Evolutionary conservation across 2,888 invertebrate species (phyloP).

Genomic region (Abrostola triplasia): DNA sequence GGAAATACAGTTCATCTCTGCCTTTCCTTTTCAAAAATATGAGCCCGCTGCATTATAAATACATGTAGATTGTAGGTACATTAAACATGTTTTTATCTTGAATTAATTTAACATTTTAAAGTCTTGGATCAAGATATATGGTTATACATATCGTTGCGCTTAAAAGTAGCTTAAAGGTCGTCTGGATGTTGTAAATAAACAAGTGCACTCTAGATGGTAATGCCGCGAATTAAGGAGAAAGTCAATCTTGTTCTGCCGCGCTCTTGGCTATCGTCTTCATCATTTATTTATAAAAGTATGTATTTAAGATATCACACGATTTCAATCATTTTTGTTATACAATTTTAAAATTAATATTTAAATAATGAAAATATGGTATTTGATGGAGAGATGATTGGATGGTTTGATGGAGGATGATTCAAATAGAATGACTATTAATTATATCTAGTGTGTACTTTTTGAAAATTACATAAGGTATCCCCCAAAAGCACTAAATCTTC

Average conservation of each 20-base stretch:
- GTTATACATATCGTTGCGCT: slow-evolving; percentile 21
- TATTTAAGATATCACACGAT: neutral
- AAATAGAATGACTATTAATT: no score
- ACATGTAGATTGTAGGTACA: neutral
- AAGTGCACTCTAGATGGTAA: slow-evolving; percentile 43
- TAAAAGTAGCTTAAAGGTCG: slow-evolving; percentile 45
- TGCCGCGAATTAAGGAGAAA: slow-evolving; percentile 42
- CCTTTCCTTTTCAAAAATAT: no score
- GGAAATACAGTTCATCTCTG: no score
- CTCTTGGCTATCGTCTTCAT: slow-evolving; percentile 3
- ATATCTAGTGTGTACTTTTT: no score
- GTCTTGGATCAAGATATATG: slow-evolving; percentile 30
- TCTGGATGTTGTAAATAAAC: slow-evolving; percentile 40
- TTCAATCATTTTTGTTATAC: no score
- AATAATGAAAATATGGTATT: no score
- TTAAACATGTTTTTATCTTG: slow-evolving; percentile 8
- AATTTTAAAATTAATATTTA: no score
- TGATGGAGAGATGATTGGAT: no score
- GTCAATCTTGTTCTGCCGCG: slow-evolving; percentile 34
- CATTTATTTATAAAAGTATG: neutral
- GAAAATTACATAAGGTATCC: no score
- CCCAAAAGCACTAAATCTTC: no score
- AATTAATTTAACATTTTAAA: slow-evolving; percentile 23
- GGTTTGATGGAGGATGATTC: no score
- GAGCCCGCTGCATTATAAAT: no score